Base-by-base conservation (phyloP, 1,140 invertebrate species). In the Neuroterus valhalla region DNA sequence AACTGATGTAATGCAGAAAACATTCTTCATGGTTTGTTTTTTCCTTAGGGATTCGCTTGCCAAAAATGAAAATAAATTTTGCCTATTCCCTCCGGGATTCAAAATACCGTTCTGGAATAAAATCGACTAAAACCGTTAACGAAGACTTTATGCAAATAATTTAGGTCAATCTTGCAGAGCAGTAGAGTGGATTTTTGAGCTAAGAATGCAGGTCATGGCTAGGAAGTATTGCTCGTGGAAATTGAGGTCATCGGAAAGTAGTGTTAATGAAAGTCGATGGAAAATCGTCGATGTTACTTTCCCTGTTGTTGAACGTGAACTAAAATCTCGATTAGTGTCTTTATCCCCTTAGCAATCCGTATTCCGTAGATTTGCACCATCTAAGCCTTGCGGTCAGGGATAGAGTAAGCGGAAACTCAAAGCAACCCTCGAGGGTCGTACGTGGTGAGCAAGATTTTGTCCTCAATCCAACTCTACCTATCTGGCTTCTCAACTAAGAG, bases 241-340 rank as follows among this genome's bases (percentile, higher is more conserved):
- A 62, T 62, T 31, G 2, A 62, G 55, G 55, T 15, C 55, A 31
- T 2, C 3, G 52, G 23, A 55, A 55, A 62, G 31, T 38, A 62
- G 14, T 62, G 55, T n/a, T 62, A 31, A 62, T 62, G 55, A 62
- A 62, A 62, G 23, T 15, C 55, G 26, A 62, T 38, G 23, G n/a
- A 62, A 62, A 31, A 62, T 62, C 55, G 5, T n/a, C 15, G 5
- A 62, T 23, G 23, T 15, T 62, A 62, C 26, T 62, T 62, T 62
- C 55, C 8, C 17, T 48, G n/a, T 48, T 17, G 4, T 48, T 3
- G 23, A 31, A 62, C 14, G 31, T 62, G 19, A 62, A 62, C 21
- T 62, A 15, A 26, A 26, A 11, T 26, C 23, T 62, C 52, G 52
- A 62, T 62, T 62, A 62, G 52, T 26, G 23, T 26, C 52, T 38